phyloP scores from a whole-genome alignment of 1,140 invertebrate species.

The Sesamia nonagrioides region DNA sequence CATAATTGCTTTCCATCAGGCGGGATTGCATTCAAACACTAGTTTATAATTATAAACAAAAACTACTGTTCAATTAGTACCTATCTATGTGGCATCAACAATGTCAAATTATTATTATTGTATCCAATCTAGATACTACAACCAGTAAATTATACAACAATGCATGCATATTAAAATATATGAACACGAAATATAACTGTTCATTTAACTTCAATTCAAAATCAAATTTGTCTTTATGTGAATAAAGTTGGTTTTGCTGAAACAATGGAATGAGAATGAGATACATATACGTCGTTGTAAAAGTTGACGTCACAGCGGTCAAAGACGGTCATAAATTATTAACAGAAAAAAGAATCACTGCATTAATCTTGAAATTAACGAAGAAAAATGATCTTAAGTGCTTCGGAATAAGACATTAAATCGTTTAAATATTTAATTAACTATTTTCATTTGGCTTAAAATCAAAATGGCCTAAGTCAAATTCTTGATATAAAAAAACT shows the following conservation, averaged over 20 bases:
- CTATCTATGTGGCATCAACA: background rate
- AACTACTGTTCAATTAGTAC: background rate
- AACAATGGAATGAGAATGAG: background rate
- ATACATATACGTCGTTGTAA: background rate
- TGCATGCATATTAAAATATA: conserved; percentile 18
- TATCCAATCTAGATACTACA: conserved; percentile 18
- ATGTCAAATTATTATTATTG: conserved; percentile 24
- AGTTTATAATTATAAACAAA: no score
- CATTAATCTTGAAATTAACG: conserved; percentile 52
- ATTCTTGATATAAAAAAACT: conserved; percentile 16
- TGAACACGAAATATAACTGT: conserved; percentile 7
- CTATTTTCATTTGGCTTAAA: conserved; percentile 39
- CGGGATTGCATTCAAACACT: no score
- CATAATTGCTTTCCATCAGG: no score
- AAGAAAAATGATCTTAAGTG: conserved; percentile 51
- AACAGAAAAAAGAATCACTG: conserved; percentile 63
- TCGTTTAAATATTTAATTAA: conserved; percentile 17
- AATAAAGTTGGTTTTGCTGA: background rate
- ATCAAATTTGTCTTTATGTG: background rate
- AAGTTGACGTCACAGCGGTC: conserved; percentile 51
- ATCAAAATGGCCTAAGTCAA: background rate
- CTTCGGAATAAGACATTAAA: conserved; percentile 26
- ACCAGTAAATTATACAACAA: conserved; percentile 22
- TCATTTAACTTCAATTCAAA: background rate
- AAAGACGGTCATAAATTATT: conserved; percentile 75